A percentile compares a stretch with the other conserved stretches of the same genome.
Conservation (phyloP, 2,113 vertebrate species). For the Coracopsis vasa region DNA sequence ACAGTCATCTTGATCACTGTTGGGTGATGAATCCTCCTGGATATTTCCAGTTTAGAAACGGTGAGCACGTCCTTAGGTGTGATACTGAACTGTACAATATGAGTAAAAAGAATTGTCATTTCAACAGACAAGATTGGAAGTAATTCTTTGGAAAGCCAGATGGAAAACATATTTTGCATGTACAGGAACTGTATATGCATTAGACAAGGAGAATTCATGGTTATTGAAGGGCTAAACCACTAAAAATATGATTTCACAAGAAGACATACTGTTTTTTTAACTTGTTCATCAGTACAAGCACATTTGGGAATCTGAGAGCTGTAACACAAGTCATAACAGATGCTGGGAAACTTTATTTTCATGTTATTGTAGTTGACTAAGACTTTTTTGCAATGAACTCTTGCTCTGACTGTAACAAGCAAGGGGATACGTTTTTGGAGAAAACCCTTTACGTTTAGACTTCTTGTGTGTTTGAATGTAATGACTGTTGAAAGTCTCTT, state of each 20-base stretch:
- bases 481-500: background rate
- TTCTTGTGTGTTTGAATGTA: background rate
- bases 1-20: background rate
- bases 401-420: background rate
- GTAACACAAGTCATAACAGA: conserved; percentile 50
- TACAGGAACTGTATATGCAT: conserved; percentile 25
- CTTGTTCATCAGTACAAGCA: conserved; percentile 24
- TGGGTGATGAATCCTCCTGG: background rate
- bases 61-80: conserved; percentile 17
- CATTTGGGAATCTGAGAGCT: conserved; percentile 39
- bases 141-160: conserved; percentile 26
- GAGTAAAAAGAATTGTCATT: conserved; percentile 43
- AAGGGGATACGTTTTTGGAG: background rate
- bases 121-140: conserved; percentile 41
- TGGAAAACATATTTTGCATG: conserved; percentile 49
- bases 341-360: conserved; percentile 41
- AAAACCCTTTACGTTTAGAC: background rate
- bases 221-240: conserved; percentile 30
- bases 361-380: conserved; percentile 13
- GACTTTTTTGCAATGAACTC: background rate
- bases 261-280: conserved; percentile 30
- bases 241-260: conserved; percentile 20
- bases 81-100: background rate
- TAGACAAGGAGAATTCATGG: conserved; percentile 22
- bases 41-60: background rate